phyloP scores from a whole-genome alignment of 2,888 invertebrate genomes.

The Nomada lathburiana region DNA sequence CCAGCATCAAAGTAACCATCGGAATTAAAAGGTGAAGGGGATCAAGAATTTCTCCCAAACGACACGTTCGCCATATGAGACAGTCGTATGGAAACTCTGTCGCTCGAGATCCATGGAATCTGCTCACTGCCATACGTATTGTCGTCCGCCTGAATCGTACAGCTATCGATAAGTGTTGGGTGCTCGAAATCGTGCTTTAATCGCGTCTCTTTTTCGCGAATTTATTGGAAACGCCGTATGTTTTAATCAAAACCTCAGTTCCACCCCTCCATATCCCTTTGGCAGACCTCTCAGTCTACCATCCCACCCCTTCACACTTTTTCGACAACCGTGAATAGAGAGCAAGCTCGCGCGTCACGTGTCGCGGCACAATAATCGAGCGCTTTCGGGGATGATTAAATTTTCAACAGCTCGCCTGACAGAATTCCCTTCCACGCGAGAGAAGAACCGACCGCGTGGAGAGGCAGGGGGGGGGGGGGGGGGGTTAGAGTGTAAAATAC shows the following conservation, averaged over 20 bases:
- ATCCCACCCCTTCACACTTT: neutral
- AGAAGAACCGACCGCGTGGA: neutral
- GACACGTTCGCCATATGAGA: too few relatives aligned
- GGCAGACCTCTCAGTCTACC: neutral
- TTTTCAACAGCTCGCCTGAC: constrained; percentile 63
- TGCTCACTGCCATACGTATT: constrained; percentile 14
- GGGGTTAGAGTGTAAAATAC: neutral
- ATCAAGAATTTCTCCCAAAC: too few relatives aligned
- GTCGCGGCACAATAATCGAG: constrained; percentile 64
- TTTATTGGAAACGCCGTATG: constrained; percentile 64
- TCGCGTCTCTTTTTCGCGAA: constrained; percentile 52
- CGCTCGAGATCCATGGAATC: neutral
- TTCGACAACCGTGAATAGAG: constrained; percentile 46
- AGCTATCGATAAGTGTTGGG: constrained; percentile 32
- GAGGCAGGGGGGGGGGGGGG: neutral
- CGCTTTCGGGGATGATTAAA: constrained; percentile 67
- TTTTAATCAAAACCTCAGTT: constrained; percentile 61
- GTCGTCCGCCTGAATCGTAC: neutral
- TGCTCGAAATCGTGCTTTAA: constrained; percentile 47
- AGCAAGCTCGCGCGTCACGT: constrained; percentile 61
- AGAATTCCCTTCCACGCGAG: constrained; percentile 36
- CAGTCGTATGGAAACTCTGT: too few relatives aligned
- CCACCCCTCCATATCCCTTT: neutral
- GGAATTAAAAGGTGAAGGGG: too few relatives aligned
- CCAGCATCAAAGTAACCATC: too few relatives aligned